Percentiles rank a stretch among this genome's conserved stretches.
Conservation (phyloP, 1,140 invertebrate species). For the Tetramorium parvispinum region DNA sequence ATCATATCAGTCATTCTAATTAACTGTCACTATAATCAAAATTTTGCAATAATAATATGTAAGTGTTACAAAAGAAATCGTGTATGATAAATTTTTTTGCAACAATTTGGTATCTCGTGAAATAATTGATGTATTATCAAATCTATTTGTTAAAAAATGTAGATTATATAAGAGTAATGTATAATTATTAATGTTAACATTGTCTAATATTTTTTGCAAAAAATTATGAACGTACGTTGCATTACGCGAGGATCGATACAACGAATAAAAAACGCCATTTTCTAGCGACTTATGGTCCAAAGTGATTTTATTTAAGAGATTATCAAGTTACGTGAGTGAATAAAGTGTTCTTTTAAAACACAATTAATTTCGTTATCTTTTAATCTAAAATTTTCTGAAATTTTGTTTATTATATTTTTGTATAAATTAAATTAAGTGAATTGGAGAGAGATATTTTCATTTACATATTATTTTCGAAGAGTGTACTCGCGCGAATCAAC, state of each 20-base stretch:
- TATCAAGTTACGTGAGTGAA: not conserved
- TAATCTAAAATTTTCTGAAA: not conserved
- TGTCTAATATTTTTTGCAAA: not conserved
- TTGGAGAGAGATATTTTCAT: not conserved
- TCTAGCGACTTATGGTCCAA: constrained; percentile 21
- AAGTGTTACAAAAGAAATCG: not conserved
- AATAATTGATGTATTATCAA: not conserved
- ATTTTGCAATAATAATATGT: not conserved
- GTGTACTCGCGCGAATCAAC: constrained; percentile 20
- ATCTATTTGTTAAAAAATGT: not conserved
- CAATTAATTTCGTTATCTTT: not conserved
- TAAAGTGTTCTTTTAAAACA: not conserved
- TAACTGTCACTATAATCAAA: constrained; percentile 11
- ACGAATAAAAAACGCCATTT: constrained; percentile 54
- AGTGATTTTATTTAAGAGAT: not conserved
- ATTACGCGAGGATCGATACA: constrained; percentile 48
- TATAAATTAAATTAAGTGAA: not conserved
- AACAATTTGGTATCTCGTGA: not conserved
- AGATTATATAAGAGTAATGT: not conserved
- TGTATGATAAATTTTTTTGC: not conserved
- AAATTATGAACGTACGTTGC: constrained; percentile 21
- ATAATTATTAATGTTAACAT: not conserved
- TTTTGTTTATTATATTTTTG: not conserved
- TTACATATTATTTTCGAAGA: not conserved
- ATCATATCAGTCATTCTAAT: constrained; percentile 15